These are phyloP conservation scores for Hyles euphorbiae DNA, from an alignment of 1,140 invertebrate genomes.

Conservation along the genomic window DNA sequence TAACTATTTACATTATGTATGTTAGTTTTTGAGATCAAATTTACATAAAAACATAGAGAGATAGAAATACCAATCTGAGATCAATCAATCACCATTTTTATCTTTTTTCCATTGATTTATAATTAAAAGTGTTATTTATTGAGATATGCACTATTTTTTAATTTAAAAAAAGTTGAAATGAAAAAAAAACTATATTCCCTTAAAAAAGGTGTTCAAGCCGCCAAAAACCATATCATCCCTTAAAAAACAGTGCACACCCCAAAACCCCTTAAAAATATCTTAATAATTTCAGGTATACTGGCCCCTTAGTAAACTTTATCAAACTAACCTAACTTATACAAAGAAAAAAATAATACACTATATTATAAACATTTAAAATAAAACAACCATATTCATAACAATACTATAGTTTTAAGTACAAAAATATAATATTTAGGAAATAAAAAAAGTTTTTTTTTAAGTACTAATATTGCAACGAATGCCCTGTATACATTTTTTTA, in stretches of 20 bases:
- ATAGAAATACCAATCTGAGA: constrained; percentile 55
- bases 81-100: constrained; percentile 22
- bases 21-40: constrained; percentile 47
- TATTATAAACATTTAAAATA: constrained; percentile 53
- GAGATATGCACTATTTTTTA: constrained; percentile 3
- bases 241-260: too few relatives aligned
- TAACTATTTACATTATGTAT: neutral
- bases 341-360: too few relatives aligned
- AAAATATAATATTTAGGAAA: too few relatives aligned
- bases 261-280: neutral
- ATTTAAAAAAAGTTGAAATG: too few relatives aligned
- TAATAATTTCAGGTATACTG: constrained; percentile 61
- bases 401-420: constrained; percentile 17
- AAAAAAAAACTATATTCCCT: too few relatives aligned
- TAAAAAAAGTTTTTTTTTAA: too few relatives aligned
- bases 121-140: neutral
- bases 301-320: constrained; percentile 34
- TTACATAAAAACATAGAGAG: constrained; percentile 25
- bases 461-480: constrained; percentile 52
- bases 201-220: too few relatives aligned
- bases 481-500: constrained; percentile 41
- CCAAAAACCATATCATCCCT: too few relatives aligned
- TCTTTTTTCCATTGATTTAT: neutral
- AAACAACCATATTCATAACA: constrained; percentile 34
- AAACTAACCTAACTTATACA: neutral